Percentiles rank a stretch among this genome's conserved stretches.
phyloP scores from a whole-genome alignment of 2,797 vertebrate species.

The Sebastes vulpes region DNA sequence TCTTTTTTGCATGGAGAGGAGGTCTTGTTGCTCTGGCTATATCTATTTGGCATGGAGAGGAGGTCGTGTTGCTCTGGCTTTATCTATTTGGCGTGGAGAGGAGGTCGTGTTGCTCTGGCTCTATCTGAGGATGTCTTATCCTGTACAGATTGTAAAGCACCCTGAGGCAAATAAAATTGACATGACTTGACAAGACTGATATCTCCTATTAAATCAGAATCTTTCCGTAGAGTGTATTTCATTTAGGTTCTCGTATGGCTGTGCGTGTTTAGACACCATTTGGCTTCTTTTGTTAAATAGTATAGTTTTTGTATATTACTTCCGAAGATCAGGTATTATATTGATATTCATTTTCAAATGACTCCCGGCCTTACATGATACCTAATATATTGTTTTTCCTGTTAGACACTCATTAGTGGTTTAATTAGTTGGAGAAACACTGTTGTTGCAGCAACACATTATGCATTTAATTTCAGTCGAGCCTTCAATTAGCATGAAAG shows the following conservation, averaged over 20 bases:
- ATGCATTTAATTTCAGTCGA: neutral
- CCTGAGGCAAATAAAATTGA: too few species aligned
- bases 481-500: neutral
- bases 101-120: too few species aligned
- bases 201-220: neutral
- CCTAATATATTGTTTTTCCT: neutral
- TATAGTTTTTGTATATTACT: neutral
- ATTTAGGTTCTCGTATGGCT: neutral
- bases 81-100: too few species aligned
- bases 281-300: neutral
- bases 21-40: accelerated
- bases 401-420: neutral
- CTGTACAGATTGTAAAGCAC: too few species aligned
- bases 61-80: accelerated
- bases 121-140: too few species aligned
- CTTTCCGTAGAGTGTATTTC: neutral
- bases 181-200: neutral
- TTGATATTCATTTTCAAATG: neutral
- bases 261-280: neutral
- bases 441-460: neutral
- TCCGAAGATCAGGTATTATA: neutral
- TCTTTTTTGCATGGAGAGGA: accelerated
- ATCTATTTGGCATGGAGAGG: too few species aligned
- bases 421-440: neutral
- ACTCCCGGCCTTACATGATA: neutral